These are phyloP conservation scores for Lysandra coridon DNA, from an alignment of 2,888 invertebrate genomes.

Conservation along the genomic window DNA sequence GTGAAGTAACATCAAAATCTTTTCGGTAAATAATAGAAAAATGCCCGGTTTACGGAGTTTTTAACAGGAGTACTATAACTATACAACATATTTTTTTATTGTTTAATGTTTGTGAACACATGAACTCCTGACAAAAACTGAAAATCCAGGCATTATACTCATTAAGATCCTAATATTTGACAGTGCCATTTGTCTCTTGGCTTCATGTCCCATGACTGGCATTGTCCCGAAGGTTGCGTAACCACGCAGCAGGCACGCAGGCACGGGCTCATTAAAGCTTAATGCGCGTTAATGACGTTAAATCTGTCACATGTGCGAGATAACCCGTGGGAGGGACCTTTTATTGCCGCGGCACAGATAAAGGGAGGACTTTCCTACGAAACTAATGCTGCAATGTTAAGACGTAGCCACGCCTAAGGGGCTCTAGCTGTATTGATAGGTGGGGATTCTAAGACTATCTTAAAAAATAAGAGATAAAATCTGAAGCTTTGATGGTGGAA, in stretches of 20 bases:
- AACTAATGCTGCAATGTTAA: background rate
- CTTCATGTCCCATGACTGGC: background rate
- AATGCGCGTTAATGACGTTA: constrained; percentile 17
- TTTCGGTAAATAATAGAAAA: too few relatives aligned
- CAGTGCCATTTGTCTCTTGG: background rate
- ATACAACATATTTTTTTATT: too few relatives aligned
- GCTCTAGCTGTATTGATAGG: background rate
- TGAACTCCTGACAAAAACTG: too few relatives aligned
- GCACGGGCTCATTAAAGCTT: constrained; percentile 18
- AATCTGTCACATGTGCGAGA: constrained; percentile 2
- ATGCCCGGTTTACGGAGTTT: too few relatives aligned
- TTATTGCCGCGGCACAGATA: background rate
- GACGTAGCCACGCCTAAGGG: background rate
- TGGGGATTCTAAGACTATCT: background rate
- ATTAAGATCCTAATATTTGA: too few relatives aligned
- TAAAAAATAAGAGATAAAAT: background rate
- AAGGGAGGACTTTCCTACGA: background rate
- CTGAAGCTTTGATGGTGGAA: too few relatives aligned
- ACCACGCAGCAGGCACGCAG: background rate
- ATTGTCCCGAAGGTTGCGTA: background rate
- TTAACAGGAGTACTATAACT: too few relatives aligned
- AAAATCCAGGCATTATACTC: too few relatives aligned
- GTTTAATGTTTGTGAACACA: too few relatives aligned
- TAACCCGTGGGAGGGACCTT: constrained; percentile 5
- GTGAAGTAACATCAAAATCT: too few relatives aligned